Percentiles rank a stretch among this genome's conserved stretches.
Conservation (phyloP, 2,888 invertebrate species). For the Xanthorhoe designata region DNA sequence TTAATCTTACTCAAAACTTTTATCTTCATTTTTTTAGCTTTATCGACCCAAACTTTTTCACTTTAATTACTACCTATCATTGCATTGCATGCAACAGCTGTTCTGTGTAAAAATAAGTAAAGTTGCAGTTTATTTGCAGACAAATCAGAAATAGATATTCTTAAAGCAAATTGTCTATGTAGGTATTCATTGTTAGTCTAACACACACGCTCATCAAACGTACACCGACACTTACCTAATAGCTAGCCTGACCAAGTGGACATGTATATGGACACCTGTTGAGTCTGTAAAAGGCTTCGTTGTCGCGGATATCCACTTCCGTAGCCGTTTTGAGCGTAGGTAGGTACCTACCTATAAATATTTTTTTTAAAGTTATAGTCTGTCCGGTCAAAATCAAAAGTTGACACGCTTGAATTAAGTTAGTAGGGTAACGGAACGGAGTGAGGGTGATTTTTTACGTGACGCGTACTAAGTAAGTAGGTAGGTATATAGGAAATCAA, state of each 20-base stretch:
- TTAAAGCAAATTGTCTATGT: neutral
- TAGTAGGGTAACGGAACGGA: too few species aligned
- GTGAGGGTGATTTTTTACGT: too few species aligned
- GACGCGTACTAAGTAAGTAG: too few species aligned
- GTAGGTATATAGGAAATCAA: too few species aligned
- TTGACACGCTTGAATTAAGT: neutral
- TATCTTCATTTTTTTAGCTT: too few species aligned
- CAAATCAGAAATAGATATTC: neutral
- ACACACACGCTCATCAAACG: too few species aligned
- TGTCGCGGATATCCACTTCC: conserved; percentile 43
- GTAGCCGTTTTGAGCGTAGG: conserved; percentile 15
- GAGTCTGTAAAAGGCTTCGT: conserved; percentile 37
- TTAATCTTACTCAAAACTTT: too few species aligned
- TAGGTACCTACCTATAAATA: too few species aligned
- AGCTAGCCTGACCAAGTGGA: conserved; percentile 19
- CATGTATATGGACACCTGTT: conserved; percentile 32
- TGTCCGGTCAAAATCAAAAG: neutral
- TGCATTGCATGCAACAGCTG: too few species aligned
- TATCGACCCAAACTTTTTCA: too few species aligned
- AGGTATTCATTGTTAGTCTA: neutral
- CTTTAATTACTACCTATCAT: too few species aligned
- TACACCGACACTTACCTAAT: neutral
- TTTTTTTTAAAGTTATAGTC: neutral
- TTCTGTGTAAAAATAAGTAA: too few species aligned
- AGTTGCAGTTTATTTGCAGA: neutral